Evolutionary conservation across 2,888 invertebrate species (phyloP).

Genomic region (Trichacis sp.): DNA sequence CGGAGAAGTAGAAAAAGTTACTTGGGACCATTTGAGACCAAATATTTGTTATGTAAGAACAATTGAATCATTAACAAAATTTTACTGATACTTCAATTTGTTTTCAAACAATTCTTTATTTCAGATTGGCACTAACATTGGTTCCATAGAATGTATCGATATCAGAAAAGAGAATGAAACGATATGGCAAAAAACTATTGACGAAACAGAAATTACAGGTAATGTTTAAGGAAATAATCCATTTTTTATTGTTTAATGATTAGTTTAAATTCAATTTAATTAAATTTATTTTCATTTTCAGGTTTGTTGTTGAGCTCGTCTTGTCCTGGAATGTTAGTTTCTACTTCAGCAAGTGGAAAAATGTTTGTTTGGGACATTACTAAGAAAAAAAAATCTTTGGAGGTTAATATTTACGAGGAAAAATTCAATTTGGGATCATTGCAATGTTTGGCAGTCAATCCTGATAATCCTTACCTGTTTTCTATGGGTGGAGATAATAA

Average conservation of each 20-base stretch:
- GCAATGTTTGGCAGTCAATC: slow-evolving; percentile 81
- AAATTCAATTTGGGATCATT: slow-evolving; percentile 76
- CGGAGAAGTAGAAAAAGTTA: slow-evolving; percentile 87
- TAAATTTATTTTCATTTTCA: slow-evolving; percentile 50
- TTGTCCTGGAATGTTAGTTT: slow-evolving; percentile 82
- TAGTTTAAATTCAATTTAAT: no score
- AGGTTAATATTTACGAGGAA: slow-evolving; percentile 54
- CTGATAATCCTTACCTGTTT: slow-evolving; percentile 85
- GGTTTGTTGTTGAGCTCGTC: slow-evolving; percentile 80
- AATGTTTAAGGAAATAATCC: no score
- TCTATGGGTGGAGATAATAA: slow-evolving; percentile 89
- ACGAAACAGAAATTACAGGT: slow-evolving; percentile 88
- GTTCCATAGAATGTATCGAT: slow-evolving; percentile 72
- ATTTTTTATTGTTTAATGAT: no score
- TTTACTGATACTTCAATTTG: no score
- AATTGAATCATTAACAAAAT: no score
- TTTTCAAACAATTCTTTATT: slow-evolving; percentile 26
- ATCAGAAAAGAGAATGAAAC: slow-evolving; percentile 72
- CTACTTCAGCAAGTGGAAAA: slow-evolving; percentile 83
- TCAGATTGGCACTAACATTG: slow-evolving; percentile 72
- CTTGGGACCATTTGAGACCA: slow-evolving; percentile 86
- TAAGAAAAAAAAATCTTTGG: slow-evolving; percentile 51
- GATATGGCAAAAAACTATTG: slow-evolving; percentile 80
- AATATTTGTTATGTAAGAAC: slow-evolving; percentile 81
- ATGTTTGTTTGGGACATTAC: slow-evolving; percentile 87